phyloP scores from a whole-genome alignment of 1,140 invertebrate genomes.

The Platorchestia sp. region DNA sequence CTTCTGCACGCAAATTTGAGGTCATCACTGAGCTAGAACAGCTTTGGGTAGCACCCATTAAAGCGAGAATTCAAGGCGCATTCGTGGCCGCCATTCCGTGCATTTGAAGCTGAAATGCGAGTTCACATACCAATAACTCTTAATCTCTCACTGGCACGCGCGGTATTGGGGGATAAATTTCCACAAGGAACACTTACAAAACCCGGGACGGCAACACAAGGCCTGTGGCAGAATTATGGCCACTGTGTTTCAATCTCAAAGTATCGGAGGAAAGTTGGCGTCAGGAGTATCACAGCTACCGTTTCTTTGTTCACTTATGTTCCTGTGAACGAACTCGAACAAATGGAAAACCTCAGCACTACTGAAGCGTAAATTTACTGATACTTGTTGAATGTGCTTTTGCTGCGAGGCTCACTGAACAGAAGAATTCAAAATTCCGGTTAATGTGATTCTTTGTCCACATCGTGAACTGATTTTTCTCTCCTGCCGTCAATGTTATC shows the following conservation, averaged over 20 bases:
- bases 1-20: background rate
- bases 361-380: background rate
- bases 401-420: too few species aligned
- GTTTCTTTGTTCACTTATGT: background rate
- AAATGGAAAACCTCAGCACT: background rate
- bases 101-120: background rate
- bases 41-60: background rate
- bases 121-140: background rate
- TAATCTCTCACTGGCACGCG: background rate
- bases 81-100: background rate
- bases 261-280: background rate
- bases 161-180: background rate
- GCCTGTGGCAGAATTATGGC: background rate
- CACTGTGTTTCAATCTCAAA: background rate
- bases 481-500: too few species aligned
- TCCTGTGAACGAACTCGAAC: background rate
- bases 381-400: too few species aligned
- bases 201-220: background rate
- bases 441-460: too few species aligned
- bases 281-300: background rate
- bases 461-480: too few species aligned
- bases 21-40: background rate
- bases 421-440: too few species aligned
- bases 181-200: background rate
- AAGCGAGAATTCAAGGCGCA: background rate